A percentile compares a stretch with the other conserved stretches of the same genome.
phyloP scores from a whole-genome alignment of 2,797 vertebrate species.

The Sphenodon punctatus region DNA sequence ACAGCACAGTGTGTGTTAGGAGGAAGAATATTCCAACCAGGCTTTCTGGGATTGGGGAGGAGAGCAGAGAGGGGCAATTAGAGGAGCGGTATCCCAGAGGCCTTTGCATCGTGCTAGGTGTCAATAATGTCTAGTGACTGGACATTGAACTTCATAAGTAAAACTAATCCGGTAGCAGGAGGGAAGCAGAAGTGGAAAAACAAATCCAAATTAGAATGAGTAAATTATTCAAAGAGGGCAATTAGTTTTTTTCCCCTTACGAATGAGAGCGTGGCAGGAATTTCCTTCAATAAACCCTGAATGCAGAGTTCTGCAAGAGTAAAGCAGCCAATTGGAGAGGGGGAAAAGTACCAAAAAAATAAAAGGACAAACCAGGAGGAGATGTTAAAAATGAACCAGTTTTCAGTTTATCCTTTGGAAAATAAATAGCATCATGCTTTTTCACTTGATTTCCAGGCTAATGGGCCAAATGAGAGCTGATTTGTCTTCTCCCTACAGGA shows the following conservation, averaged over 20 bases:
- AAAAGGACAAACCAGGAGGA: no score
- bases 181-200: conserved; percentile 12
- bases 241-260: conserved; percentile 23
- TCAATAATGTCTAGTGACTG: not conserved
- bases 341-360: not conserved
- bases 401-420: conserved; percentile 12
- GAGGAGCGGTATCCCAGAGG: conserved; percentile 35
- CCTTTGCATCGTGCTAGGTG: not conserved
- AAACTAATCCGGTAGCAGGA: conserved; percentile 20
- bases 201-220: conserved; percentile 26
- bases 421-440: not conserved
- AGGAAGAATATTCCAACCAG: not conserved
- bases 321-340: not conserved
- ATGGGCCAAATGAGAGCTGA: not conserved
- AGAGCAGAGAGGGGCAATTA: conserved; percentile 41
- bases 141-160: conserved; percentile 40
- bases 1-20: conserved; percentile 9
- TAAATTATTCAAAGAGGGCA: conserved; percentile 34
- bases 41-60: not conserved
- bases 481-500: not conserved
- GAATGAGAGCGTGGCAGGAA: not conserved
- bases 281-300: conserved; percentile 15
- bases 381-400: not conserved
- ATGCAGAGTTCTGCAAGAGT: not conserved
- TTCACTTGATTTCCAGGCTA: not conserved